These are phyloP conservation scores for Smithornis capensis DNA, from an alignment of 2,113 vertebrate genomes.

Conservation along the genomic window DNA sequence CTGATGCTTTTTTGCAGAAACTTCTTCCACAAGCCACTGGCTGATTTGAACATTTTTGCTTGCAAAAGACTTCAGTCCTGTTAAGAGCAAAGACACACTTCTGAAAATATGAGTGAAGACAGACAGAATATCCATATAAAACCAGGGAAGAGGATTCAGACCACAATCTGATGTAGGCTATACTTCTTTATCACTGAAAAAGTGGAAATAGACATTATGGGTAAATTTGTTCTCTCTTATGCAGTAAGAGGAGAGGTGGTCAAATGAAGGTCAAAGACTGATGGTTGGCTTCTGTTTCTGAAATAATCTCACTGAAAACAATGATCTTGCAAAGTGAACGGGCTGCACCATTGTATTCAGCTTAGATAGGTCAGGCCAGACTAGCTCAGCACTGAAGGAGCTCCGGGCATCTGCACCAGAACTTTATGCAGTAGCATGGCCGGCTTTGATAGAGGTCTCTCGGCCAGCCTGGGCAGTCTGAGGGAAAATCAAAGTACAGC, in stretches of 20 bases:
- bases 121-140: not conserved
- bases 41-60: not conserved
- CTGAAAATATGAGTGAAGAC: not conserved
- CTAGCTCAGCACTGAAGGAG: too few species aligned
- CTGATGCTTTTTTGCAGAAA: not conserved
- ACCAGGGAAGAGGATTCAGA: not conserved
- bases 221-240: not conserved
- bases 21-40: not conserved
- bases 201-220: not conserved
- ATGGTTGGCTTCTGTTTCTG: not conserved
- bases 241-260: not conserved
- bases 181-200: not conserved
- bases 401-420: not conserved
- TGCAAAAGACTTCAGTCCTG: not conserved
- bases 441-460: not conserved
- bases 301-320: not conserved
- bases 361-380: not conserved
- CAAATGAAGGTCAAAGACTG: not conserved
- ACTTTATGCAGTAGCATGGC: not conserved
- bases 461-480: fast-evolving
- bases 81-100: not conserved
- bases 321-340: not conserved
- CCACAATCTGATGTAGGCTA: not conserved
- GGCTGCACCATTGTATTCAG: not conserved
- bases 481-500: fast-evolving